These are phyloP conservation scores for Artemia franciscana DNA, from an alignment of 1,140 invertebrate genomes.

Conservation along the genomic window DNA sequence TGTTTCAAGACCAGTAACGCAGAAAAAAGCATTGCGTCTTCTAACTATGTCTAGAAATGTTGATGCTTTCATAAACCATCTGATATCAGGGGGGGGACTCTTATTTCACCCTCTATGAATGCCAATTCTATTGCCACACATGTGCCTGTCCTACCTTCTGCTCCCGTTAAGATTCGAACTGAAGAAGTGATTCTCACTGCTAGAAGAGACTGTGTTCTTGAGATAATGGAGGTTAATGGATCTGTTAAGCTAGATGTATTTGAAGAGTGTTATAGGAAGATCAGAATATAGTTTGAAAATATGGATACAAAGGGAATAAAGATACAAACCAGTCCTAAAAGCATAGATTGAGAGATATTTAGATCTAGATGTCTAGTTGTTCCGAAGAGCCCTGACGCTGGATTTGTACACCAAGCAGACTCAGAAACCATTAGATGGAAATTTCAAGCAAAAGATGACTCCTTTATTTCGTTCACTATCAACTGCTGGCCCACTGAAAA, in stretches of 20 bases:
- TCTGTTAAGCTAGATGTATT: constrained; percentile 64
- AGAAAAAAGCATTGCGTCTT: constrained; percentile 67
- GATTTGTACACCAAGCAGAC: constrained; percentile 86
- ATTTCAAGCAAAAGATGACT: constrained; percentile 54
- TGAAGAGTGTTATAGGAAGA: constrained; percentile 61
- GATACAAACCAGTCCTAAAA: constrained; percentile 39
- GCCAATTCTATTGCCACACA: not conserved
- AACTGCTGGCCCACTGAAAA: constrained; percentile 98
- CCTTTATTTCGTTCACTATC: constrained; percentile 61
- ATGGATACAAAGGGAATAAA: constrained; percentile 53
- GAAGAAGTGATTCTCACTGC: constrained; percentile 67
- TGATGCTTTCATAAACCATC: constrained; percentile 83
- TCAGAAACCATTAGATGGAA: constrained; percentile 93
- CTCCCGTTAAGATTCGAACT: constrained; percentile 42
- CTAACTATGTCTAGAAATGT: constrained; percentile 78
- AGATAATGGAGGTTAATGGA: constrained; percentile 75
- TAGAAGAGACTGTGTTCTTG: constrained; percentile 76
- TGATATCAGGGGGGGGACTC: constrained; percentile 88
- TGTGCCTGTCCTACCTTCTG: not conserved
- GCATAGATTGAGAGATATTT: constrained; percentile 92
- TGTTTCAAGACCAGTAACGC: constrained; percentile 14
- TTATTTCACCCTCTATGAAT: constrained; percentile 21
- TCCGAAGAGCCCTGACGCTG: constrained; percentile 72
- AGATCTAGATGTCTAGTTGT: constrained; percentile 44
- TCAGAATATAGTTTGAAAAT: constrained; percentile 61